Evolutionary conservation across 2,888 invertebrate genomes (phyloP), one percentile per base, ranked within the genome.

Genomic region (Microctonus hyperodae): DNA sequence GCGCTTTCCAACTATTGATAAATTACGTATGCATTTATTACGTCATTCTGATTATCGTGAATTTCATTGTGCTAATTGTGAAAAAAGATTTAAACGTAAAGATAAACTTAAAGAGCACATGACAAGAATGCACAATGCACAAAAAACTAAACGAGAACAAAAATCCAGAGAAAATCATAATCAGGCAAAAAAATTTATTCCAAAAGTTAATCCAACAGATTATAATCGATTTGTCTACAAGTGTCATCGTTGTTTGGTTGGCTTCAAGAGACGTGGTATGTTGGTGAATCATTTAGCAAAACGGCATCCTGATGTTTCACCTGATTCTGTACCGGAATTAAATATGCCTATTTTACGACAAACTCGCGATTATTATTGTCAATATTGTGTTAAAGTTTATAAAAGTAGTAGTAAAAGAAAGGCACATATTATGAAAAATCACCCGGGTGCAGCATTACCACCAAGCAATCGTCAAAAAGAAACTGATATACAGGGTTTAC

Each of bases 331-430:
- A 37, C 92, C 89, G 16, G 92, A 93, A 83, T 85, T 94, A 40
- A 91, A 91, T 77, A 85, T 92, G 70, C 95, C 95, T 0, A 91
- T 95, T 75, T 85, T 93, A 69, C 88, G 91, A 72, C 90, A 91
- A 13, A 91, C 92, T 51, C 87, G 91, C 13, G 91, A 92, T 78
- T 96, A 92, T 83, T 93, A 91, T 79, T 96, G 96, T 84, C 91
- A 90, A 76, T 92, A 92, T 75, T 96, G 95, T 82, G 91, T 92
- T 68, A 93, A 92, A 85, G 87, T 91, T 51, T 95, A 95, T 84
- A 92, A 93, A 81, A 92, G 93, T 70, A 93, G 92, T 77, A 91
- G 92, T 62, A 95, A 95, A 80, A 87, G 95, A 25, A 93, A 95
- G 83, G 88, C 89, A 1, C 95, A 95, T 81, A 92, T 94, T 70